Conservation (phyloP, 2,888 invertebrate species). For the Drosophila merina region DNA sequence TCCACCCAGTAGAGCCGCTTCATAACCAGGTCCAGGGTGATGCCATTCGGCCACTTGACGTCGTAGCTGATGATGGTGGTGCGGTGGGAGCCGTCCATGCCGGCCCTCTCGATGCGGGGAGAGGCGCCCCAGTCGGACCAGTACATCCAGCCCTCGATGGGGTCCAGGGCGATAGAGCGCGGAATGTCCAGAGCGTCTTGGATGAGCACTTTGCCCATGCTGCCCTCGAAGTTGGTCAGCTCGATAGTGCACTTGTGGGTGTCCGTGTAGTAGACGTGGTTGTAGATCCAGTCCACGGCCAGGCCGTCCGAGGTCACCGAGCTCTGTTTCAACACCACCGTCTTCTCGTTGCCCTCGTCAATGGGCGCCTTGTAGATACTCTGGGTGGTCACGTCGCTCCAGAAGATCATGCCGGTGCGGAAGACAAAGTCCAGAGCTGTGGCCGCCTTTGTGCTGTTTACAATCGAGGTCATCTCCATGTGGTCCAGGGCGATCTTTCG, state of each 20-base stretch:
- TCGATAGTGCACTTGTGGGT: slow-evolving; percentile 96
- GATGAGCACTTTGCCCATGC: slow-evolving; percentile 95
- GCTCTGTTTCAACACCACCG: slow-evolving; percentile 92
- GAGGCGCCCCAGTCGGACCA: slow-evolving; percentile 99
- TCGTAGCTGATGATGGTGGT: slow-evolving; percentile 93
- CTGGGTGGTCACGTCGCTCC: slow-evolving; percentile 97
- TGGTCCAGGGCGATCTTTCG: slow-evolving; percentile 96
- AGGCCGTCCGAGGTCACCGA: slow-evolving; percentile 96
- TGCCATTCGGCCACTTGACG: slow-evolving; percentile 98
- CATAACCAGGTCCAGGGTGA: slow-evolving; percentile 95
- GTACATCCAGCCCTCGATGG: slow-evolving; percentile 97
- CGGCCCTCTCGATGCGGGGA: slow-evolving; percentile 96
- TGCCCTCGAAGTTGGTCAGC: slow-evolving; percentile 95
- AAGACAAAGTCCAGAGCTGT: slow-evolving; percentile 98
- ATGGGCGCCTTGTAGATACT: slow-evolving; percentile 98
- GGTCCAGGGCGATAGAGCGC: slow-evolving; percentile 96
- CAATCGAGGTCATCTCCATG: slow-evolving; percentile 96
- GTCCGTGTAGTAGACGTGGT: slow-evolving; percentile 98
- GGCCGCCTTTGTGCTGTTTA: slow-evolving; percentile 96
- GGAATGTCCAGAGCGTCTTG: slow-evolving; percentile 95
- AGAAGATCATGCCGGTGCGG: slow-evolving; percentile 96
- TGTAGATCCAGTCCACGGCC: slow-evolving; percentile 99
- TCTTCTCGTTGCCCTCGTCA: slow-evolving; percentile 94
- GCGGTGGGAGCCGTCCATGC: slow-evolving; percentile 97
- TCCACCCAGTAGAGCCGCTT: slow-evolving; percentile 98